A percentile compares a stretch with the other conserved stretches of the same genome.
Conservation (phyloP, 2,797 vertebrate genomes). For the Myotis planiceps region DNA sequence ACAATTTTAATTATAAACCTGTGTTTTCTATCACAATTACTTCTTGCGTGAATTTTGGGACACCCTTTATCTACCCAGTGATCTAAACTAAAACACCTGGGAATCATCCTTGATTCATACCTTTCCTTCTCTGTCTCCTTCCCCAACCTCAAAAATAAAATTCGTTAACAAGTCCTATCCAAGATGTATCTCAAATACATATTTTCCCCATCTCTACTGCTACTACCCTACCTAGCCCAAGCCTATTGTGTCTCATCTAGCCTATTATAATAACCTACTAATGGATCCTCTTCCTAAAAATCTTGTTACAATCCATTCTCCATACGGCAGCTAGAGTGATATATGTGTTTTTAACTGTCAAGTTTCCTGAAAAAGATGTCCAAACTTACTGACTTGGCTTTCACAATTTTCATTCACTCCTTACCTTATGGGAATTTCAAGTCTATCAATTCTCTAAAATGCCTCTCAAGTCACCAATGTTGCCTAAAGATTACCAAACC, state of each 20-base stretch:
- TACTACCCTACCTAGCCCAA: background rate
- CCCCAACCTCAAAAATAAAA: background rate
- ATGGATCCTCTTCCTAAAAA: background rate
- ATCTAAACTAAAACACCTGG: background rate
- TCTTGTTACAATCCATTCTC: conserved; percentile 29
- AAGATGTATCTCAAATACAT: background rate
- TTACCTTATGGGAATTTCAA: background rate
- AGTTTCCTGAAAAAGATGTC: conserved; percentile 25
- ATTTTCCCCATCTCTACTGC: background rate
- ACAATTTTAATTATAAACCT: too few relatives aligned
- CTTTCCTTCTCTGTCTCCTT: background rate
- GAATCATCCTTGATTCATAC: background rate
- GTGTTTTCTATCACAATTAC: too few relatives aligned
- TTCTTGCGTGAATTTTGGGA: too few relatives aligned
- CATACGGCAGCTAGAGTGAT: background rate
- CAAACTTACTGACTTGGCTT: background rate
- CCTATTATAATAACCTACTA: background rate
- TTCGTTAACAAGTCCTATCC: background rate
- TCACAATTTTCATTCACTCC: background rate
- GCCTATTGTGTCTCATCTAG: background rate
- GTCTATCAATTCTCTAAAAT: background rate
- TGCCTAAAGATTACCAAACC: background rate
- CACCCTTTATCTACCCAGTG: background rate
- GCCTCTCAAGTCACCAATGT: background rate
- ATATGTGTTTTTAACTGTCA: background rate